These are phyloP conservation scores for Conomelus anceps DNA, from an alignment of 2,888 invertebrate genomes.

Conservation along the genomic window DNA sequence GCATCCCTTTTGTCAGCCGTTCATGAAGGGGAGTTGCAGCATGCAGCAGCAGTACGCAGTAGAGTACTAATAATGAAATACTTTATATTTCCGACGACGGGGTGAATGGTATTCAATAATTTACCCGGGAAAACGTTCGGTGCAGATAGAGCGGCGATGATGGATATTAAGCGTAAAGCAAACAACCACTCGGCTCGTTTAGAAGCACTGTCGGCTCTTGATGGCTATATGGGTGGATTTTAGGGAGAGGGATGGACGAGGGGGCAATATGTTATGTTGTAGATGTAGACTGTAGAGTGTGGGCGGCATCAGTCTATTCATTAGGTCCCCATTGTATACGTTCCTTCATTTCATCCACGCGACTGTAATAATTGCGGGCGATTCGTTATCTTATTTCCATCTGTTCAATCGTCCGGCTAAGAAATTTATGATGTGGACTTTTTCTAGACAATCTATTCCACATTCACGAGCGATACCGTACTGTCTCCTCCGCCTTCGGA, in stretches of 20 bases:
- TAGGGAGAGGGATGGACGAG: background rate
- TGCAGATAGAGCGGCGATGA: background rate
- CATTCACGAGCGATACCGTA: background rate
- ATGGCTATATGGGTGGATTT: background rate
- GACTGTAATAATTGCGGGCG: background rate
- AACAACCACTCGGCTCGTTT: background rate
- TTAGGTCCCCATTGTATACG: background rate
- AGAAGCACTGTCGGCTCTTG: background rate
- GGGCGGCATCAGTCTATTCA: background rate
- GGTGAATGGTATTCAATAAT: background rate
- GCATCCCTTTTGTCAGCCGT: background rate
- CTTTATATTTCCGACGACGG: background rate
- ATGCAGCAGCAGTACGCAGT: background rate
- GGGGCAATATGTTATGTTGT: background rate
- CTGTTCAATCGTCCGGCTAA: background rate
- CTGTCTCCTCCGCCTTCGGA: background rate
- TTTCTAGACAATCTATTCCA: background rate
- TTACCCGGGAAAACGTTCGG: background rate
- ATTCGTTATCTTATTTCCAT: background rate
- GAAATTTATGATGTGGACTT: background rate
- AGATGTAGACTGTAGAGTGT: background rate
- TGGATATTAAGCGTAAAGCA: background rate
- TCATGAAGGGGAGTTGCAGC: background rate
- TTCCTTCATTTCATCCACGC: background rate
- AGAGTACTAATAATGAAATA: background rate